A percentile compares a stretch with the other conserved stretches of the same genome.
Evolutionary conservation across 2,113 vertebrate genomes (phyloP).

Genomic region (Phodopus roborovskii): DNA sequence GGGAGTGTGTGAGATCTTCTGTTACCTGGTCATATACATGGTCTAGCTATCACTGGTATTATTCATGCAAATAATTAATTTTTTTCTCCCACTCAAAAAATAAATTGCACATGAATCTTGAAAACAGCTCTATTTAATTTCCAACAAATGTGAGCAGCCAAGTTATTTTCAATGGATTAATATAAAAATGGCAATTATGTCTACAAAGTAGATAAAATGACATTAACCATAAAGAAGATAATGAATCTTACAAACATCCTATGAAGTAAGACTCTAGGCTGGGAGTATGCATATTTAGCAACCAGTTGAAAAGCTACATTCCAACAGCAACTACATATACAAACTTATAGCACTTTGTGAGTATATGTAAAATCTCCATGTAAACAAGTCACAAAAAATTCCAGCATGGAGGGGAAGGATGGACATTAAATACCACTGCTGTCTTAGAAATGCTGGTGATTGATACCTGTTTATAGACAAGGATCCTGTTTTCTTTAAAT

Average conservation of each 20-base stretch:
- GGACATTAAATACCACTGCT: too few species aligned
- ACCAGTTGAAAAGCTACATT: not conserved
- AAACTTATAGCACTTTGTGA: too few species aligned
- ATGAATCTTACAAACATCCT: not conserved
- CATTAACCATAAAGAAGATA: not conserved
- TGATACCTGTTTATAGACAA: too few species aligned
- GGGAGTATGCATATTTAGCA: not conserved
- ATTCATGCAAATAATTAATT: constrained; percentile 1
- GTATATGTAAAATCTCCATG: not conserved
- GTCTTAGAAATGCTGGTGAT: too few species aligned
- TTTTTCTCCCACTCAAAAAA: not conserved
- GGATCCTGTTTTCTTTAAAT: not conserved
- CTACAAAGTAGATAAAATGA: not conserved
- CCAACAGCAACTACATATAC: too few species aligned
- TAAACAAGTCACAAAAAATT: too few species aligned
- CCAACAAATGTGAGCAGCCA: not conserved
- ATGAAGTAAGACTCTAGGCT: not conserved
- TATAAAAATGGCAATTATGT: not conserved
- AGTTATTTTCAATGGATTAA: not conserved
- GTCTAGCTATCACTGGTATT: not conserved
- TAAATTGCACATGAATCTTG: not conserved
- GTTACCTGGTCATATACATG: not conserved
- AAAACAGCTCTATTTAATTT: not conserved
- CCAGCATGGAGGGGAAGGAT: too few species aligned
- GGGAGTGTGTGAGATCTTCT: too few species aligned